Evolutionary conservation across 2,888 invertebrate species (phyloP), one percentile per base, ranked within the genome.

Genomic region (Dolichopus griseipennis): DNA sequence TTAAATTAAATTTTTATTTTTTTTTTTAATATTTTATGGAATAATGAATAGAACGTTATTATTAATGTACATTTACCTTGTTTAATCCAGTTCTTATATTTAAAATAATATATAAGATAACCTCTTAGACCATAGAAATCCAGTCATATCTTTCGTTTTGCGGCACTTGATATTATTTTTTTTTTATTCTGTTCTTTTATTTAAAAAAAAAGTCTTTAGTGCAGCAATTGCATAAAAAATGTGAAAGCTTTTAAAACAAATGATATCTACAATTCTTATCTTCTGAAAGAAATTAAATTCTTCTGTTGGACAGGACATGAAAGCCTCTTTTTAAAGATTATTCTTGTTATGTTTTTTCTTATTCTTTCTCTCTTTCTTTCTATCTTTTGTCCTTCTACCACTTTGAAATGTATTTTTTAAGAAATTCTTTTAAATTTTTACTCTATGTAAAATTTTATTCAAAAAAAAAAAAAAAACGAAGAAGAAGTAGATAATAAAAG

Each of bases 241-340:
- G 52, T 52, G 18, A 52, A 52, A 52, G 52, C 52, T 52, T 18
- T 52, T 52, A 52, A 52, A 52, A 52, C 52, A 52, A 52, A 52
- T 52, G 52, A 52, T 52, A 52, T 52, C 52, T 52, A 52, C 52
- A 52, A 52, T 52, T 52, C 52, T 52, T 52, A 52, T 52, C 52
- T 52, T 18, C 52, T 52, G 52, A 52, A 52, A 52, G 52, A 52
- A 52, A 52, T 52, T 52, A 52, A 52, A 52, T 52, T 52, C 18
- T 52, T 52, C 52, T 52, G 52, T 52, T 52, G 15, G 52, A 52
- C 52, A 52, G 52, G 52, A 52, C 52, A 52, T 52, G 52, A 52
- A 52, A 52, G 52, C 52, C 52, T 52, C 52, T 52, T 12, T 52
- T 52, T 52, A 4, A 52, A 52, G 18, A 52, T 18, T 18, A 2